Evolutionary conservation across 2,888 invertebrate species (phyloP).

Genomic region (Cephus sareptanus): DNA sequence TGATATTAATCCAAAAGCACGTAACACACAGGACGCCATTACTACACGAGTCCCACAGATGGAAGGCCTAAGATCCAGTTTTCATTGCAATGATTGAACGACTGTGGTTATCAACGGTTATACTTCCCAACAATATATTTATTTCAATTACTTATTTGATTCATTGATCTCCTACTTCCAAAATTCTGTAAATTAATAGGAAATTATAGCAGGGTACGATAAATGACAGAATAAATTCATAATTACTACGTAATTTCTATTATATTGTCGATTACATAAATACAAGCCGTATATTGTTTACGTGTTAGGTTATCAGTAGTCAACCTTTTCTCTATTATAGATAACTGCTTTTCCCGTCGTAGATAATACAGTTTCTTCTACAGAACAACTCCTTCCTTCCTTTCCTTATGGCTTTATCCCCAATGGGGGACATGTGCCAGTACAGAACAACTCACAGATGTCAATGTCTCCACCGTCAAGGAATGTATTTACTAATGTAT

Average conservation of each 20-base stretch:
- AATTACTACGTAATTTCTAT: not conserved
- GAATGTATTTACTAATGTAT: not conserved
- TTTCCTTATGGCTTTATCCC: too few species aligned
- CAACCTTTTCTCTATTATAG: not conserved
- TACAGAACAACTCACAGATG: not conserved
- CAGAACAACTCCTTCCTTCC: not conserved
- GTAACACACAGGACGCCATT: slow-evolving; percentile 47
- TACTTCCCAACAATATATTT: not conserved
- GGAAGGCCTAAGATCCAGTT: not conserved
- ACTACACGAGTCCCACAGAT: slow-evolving; percentile 2
- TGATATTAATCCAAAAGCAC: slow-evolving; percentile 31
- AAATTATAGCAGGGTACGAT: not conserved
- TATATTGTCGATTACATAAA: not conserved
- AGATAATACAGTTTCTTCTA: not conserved
- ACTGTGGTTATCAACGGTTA: not conserved
- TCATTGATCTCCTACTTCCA: not conserved
- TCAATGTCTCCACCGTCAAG: not conserved
- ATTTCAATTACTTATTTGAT: not conserved
- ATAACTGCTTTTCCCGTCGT: not conserved
- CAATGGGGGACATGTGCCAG: too few species aligned
- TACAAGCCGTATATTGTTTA: not conserved
- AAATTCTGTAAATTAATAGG: not conserved
- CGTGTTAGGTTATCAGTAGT: not conserved
- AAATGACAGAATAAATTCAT: not conserved
- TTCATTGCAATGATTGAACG: not conserved